Evolutionary conservation across 2,888 invertebrate genomes (phyloP).

Genomic region (Drosophila pullipes): DNA sequence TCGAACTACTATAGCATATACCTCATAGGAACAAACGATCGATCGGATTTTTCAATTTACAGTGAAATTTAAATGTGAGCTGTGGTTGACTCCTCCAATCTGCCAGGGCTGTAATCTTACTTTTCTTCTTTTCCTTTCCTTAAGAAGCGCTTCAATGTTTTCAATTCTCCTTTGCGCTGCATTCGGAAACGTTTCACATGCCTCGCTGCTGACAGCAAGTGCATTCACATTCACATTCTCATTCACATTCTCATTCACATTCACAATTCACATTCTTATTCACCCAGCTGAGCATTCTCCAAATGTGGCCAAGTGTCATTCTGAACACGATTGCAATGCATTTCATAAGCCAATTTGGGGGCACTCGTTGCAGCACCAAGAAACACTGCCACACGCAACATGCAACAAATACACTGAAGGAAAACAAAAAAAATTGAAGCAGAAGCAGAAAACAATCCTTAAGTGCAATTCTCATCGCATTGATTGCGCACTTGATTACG

Average conservation of each 20-base stretch:
- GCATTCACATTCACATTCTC: not conserved
- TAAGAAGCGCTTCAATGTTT: not conserved
- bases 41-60: not conserved
- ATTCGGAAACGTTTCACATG: slow-evolving; percentile 22
- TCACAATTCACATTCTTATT: not conserved
- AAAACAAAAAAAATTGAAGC: not conserved
- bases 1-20: not conserved
- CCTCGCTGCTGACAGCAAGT: not conserved
- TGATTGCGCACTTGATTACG: slow-evolving; percentile 80
- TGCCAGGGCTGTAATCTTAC: not conserved
- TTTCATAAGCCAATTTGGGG: slow-evolving; percentile 54
- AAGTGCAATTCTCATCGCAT: slow-evolving; percentile 78
- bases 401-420: slow-evolving; percentile 10
- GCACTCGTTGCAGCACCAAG: slow-evolving; percentile 6
- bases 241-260: not conserved
- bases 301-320: slow-evolving; percentile 28
- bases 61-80: not conserved
- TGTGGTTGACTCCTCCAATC: not conserved
- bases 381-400: not conserved
- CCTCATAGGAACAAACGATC: not conserved
- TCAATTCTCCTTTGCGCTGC: not conserved
- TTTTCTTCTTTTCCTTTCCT: no score
- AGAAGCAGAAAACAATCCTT: slow-evolving; percentile 47
- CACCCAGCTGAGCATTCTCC: not conserved
- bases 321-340: slow-evolving; percentile 27